A percentile compares a stretch with the other conserved stretches of the same genome.
Conservation (phyloP, 2,113 vertebrate genomes). For the Antechinus flavipes region DNA sequence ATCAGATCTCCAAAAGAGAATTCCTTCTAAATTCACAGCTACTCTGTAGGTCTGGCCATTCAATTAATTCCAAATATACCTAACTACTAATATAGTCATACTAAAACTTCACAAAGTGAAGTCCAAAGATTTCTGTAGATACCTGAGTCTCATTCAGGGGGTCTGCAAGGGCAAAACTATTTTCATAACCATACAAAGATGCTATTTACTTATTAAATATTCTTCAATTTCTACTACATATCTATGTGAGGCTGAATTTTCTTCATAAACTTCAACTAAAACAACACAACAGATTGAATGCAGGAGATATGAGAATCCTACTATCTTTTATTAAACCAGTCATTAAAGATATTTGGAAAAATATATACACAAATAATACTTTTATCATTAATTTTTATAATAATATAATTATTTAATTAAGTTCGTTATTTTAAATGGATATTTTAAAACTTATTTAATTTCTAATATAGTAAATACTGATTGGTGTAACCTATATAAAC, state of each 20-base stretch:
- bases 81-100: not conserved
- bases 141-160: not conserved
- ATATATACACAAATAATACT: not conserved
- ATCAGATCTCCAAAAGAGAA: not conserved
- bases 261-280: not conserved
- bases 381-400: not conserved
- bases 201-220: not conserved
- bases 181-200: not conserved
- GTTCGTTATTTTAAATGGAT: not conserved
- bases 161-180: not conserved
- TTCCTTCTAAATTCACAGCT: not conserved
- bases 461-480: not conserved
- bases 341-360: not conserved
- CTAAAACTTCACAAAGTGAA: not conserved
- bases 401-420: not conserved
- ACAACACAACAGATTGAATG: not conserved
- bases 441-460: not conserved
- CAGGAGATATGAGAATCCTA: not conserved
- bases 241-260: not conserved
- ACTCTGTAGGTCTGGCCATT: not conserved
- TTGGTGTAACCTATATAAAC: not conserved
- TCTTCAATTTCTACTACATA: not conserved
- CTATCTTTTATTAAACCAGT: not conserved
- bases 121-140: not conserved
- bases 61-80: not conserved